phyloP scores from a whole-genome alignment of 1,140 invertebrate species.

The Drosophila arawakana region DNA sequence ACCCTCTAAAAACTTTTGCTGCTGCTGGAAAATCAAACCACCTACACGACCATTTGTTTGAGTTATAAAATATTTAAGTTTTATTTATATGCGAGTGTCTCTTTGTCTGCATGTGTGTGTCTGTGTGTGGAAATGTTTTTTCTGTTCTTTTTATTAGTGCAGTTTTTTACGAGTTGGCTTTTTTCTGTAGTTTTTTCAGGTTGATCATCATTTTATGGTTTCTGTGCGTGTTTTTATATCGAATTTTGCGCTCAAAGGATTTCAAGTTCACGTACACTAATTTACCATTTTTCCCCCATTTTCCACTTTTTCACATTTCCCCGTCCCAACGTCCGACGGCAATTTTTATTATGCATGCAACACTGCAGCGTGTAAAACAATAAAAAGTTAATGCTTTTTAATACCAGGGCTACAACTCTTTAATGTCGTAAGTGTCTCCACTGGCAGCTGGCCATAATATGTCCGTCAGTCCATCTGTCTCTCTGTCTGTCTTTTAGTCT shows the following conservation, averaged over 20 bases:
- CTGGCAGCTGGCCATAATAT: slow-evolving; percentile 47
- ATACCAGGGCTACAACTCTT: slow-evolving; percentile 70
- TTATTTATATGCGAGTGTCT: slow-evolving; percentile 46
- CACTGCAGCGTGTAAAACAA: slow-evolving; percentile 58
- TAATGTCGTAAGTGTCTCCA: slow-evolving; percentile 54
- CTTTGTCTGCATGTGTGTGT: neutral
- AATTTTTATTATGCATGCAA: slow-evolving; percentile 51
- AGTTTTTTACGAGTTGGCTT: slow-evolving; percentile 65
- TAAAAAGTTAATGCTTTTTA: slow-evolving; percentile 66
- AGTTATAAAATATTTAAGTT: slow-evolving; percentile 47
- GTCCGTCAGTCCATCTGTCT: slow-evolving; percentile 14
- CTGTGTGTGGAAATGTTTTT: slow-evolving; percentile 49
- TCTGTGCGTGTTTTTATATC: slow-evolving; percentile 81
- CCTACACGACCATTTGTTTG: slow-evolving; percentile 41
- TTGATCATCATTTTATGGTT: slow-evolving; percentile 67
- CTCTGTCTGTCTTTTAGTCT: slow-evolving; percentile 22
- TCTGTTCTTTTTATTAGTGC: slow-evolving; percentile 66
- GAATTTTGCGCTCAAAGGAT: slow-evolving; percentile 77
- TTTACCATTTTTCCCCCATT: slow-evolving; percentile 40
- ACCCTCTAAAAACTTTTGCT: neutral
- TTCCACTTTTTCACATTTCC: neutral
- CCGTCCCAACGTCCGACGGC: neutral
- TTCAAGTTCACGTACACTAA: slow-evolving; percentile 80
- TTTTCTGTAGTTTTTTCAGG: neutral
- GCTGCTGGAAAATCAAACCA: slow-evolving; percentile 32